Base-by-base conservation (phyloP, 2,888 invertebrate species). In the Coelopa pilipes region DNA sequence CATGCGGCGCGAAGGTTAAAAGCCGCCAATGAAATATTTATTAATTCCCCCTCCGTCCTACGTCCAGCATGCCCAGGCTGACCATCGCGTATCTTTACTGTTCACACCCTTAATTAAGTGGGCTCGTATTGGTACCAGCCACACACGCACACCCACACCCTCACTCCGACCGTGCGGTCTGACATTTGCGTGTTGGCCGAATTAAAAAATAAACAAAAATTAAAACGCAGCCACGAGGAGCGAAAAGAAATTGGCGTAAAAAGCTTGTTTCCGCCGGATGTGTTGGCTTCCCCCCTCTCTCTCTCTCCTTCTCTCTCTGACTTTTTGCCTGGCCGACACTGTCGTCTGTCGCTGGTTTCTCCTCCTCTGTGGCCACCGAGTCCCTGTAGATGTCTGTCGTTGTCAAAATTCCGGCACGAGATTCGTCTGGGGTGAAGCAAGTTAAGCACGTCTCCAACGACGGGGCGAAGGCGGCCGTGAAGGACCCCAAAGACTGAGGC, bases 61-160 rank as follows among this genome's bases (percentile, higher is more conserved):
- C 53, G 24, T 55, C n/a, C 34, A 34, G 9, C 68, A 34, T 21
- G 13, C 17, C 21, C 45, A 13, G 24, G 50, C 47, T 46, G 47
- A 9, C 70, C 47, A 21, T 19, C 46, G 17, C 82, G 79, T 82
- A 82, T 82, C 81, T 82, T 81, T 83, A 82, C 82, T 82, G 82
- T 85, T 83, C 85, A 83, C 84, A 84, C 85, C 84, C 84, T 83
- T 83, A 84, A 85, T 83, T 84, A 83, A 81, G 74, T 75, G 76
- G 76, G 74, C 79, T 76, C 76, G 79, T 77, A 82, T 81, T 78
- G 78, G 75, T 53, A 47, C 67, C n/a, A 60, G 62, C 15, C 69
- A 15, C 55, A 34, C 34, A 74, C 71, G 50, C 73, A 70, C 72
- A 70, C 57, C 46, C 13, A 63, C 46, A 66, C 49, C 76, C 68